Evolutionary conservation across 1,140 invertebrate species (phyloP), one percentile per base, ranked within the genome.

Genomic region (Lethrus apterus): DNA sequence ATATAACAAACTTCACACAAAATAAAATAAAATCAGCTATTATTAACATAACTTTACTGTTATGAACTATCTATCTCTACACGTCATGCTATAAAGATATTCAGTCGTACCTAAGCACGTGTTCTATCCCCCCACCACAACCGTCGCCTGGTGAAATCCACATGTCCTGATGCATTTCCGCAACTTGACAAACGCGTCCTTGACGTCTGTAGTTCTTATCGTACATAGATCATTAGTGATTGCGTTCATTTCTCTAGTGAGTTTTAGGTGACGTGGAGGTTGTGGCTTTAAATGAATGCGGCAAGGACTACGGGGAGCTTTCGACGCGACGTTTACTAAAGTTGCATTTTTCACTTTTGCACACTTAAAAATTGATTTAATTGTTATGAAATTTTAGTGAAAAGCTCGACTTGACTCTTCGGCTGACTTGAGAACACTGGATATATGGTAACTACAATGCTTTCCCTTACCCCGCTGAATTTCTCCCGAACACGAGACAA

Each of bases 401-500:
- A 52, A 48, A 41, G 35, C 31, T 50, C 54, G 52, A 62, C 54
- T 62, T 55, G 54, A 55, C 61, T 56, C 57, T 46, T 50, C 60
- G 63, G 54, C 60, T 55, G 63, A 63, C 63, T 65, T 65, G 63
- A 64, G 63, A 65, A 65, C 58, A 65, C 63, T 65, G 63, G 63
- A 65, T 65, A 64, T 65, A 65, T 64, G 63, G 62, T 63, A 64
- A 65, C 62, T 63, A 65, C 60, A 61, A 64, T 62, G 55, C 51
- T 42, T 50, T 55, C 53, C 61, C 52, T 54, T 56, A 36, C 53
- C 70, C 70, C 70, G 67, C 68, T 70, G 70, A 70, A 69, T 69
- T 74, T 73, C 73, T 71, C 72, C 71, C 67, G 66, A 66, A 62
- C 65, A 68, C 64, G 71, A 72, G 70, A 70, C 63, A 65, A 55